Evolutionary conservation across 2,113 vertebrate genomes (phyloP).

Genomic region (Lamprotornis superbus): DNA sequence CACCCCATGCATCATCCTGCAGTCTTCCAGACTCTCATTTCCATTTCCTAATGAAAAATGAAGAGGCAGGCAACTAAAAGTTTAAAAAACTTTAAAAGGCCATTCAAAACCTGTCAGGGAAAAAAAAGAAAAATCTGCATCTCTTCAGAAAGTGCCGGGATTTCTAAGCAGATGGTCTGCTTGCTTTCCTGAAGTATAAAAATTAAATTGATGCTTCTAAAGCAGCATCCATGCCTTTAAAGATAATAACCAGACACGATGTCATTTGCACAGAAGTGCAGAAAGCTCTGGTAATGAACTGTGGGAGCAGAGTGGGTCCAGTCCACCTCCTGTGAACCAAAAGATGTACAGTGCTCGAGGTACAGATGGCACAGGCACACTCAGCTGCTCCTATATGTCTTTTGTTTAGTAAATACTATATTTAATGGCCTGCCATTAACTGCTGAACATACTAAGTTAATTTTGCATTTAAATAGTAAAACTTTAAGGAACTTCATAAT

Average conservation of each 20-base stretch:
- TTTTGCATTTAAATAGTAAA: constrained; percentile 40
- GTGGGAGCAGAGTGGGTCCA: not conserved
- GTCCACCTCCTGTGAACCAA: not conserved
- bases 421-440: constrained; percentile 18
- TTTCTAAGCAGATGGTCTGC: constrained; percentile 49
- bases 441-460: not conserved
- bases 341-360: not conserved
- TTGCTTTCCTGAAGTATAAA: constrained; percentile 11
- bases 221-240: constrained; percentile 23
- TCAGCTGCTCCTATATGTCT: not conserved
- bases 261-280: not conserved
- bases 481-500: constrained; percentile 61
- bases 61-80: not conserved
- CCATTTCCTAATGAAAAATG: not conserved
- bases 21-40: not conserved
- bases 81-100: constrained; percentile 30
- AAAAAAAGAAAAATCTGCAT: not conserved
- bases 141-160: not conserved
- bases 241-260: not conserved
- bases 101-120: not conserved
- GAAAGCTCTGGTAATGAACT: constrained; percentile 29
- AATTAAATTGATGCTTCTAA: constrained; percentile 38
- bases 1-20: not conserved
- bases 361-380: not conserved
- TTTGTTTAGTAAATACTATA: constrained; percentile 47